Base-by-base conservation (phyloP, 1,140 invertebrate species). In the Megalonaias nervosa region DNA sequence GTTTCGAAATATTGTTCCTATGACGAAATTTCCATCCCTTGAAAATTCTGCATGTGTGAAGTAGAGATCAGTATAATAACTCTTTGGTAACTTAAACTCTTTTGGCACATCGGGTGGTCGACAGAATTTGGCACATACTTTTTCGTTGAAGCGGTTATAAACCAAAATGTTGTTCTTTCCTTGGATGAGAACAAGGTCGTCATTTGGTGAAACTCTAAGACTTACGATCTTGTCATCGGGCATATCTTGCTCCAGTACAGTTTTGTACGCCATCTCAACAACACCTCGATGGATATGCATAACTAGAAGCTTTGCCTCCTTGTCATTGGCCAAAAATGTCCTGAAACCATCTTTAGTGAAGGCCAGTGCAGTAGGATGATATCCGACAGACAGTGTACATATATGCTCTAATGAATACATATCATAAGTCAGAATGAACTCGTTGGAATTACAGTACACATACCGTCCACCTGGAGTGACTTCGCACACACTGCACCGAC, bases 41-140 rank as follows among this genome's bases (percentile, higher is more conserved):
- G 87, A 86, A 74, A 90, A 89, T 6, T 85, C 80, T 2, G 88
- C 88, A 58, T 86, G 75, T 3, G 84, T 88, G 81, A 87, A 91
- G 55, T 74, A 64, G 69, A 86, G 59, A 26, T 85, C 79, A 19
- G 72, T 77, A 61, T 83, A 84, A 58, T 82, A 74, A 56, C 78
- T 77, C 31, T 85, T 86, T 26, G 90, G 90, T 58, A 91, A 77
- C 67, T 84, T 84, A 81, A 90, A 90, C 72, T 91, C 87, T 21
- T 81, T 77, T 58, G 88, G 89, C 16, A 89, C 73, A 57, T 87
- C 84, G 1, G 66, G 64, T 38, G 90, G 89, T 58, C 85, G 75
- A 23, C n/a, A 14, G 67, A 90, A 84, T 60, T 79, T 74, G 13
- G 81, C 81, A 26, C 79, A 67, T 14, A 90, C 78, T 65, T 82